Evolutionary conservation across 2,113 vertebrate species (phyloP).

Genomic region (Sakesphorus luctuosus): DNA sequence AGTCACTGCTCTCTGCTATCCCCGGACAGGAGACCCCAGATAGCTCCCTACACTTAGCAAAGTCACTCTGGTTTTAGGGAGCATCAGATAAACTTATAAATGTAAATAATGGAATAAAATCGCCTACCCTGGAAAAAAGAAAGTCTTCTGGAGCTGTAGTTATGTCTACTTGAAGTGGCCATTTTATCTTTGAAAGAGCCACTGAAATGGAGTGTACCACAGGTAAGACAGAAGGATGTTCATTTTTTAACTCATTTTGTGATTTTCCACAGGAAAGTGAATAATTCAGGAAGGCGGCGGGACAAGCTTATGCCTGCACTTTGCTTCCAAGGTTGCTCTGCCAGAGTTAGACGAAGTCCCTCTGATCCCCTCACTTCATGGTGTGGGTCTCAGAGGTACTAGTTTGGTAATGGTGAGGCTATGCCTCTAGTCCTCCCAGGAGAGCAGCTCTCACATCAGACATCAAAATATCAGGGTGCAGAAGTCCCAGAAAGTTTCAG

Average conservation of each 20-base stretch:
- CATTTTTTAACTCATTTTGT: not conserved
- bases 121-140: not conserved
- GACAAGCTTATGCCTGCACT: fast-evolving
- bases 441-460: not conserved
- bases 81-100: not conserved
- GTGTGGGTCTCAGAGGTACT: not conserved
- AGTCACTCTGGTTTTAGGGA: not conserved
- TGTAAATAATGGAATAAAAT: not conserved
- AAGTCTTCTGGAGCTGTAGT: not conserved
- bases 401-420: fast-evolving
- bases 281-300: fast-evolving
- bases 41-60: not conserved
- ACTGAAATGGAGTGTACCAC: not conserved
- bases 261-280: not conserved
- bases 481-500: not conserved
- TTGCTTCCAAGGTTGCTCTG: not conserved
- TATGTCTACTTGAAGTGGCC: not conserved
- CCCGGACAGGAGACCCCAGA: not conserved
- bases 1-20: not conserved
- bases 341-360: not conserved
- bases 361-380: not conserved
- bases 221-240: not conserved
- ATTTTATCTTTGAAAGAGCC: not conserved
- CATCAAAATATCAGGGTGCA: fast-evolving
- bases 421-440: not conserved